Base-by-base conservation (phyloP, 2,113 vertebrate genomes). In the Catharus fuscescens region DNA sequence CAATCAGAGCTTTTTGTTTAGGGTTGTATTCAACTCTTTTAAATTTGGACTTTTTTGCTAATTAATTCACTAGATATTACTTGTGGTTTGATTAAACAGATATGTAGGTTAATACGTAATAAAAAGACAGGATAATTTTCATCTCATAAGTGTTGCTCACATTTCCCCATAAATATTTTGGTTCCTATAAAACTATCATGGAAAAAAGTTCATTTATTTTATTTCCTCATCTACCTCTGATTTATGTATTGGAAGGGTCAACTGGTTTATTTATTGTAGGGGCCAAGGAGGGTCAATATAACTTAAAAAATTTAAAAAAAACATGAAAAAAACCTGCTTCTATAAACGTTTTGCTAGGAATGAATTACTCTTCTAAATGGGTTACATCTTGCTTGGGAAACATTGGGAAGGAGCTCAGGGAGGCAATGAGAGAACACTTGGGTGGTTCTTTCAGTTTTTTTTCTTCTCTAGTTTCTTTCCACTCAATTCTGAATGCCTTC, bases 61-160 rank as follows among this genome's bases (percentile, higher is more conserved):
- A 45, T 73, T 85, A 80, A 72, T 77, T 83, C 42, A 73, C 25
- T 65, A 40, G 14, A 19, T 70, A 74, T 32, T 80, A 28, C 26
- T 56, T 74, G 26, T 18, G 7, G 8, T 64, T 93, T 79, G 16
- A 84, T 70, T 59, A 57, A 60, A 66, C 32, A 13, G 15, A 74
- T 5, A 4, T 32, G 31, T 14, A 70, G 14, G 18, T 53, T 61
- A 50, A 45, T 14, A 69, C 5, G 10, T 0, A 2, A 29, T 26
- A 70, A 80, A 80, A 69, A 19, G 10, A 69, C 4, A 48, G 45
- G 34, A 70, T 57, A 50, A 45, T 31, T 57, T 60, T 72, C 8
- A 71, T 56, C 24, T 40, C 20, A 2, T 21, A 67, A 38, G 8
- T 0, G 0, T 67, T 76, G 31, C 28, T 47, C 7, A n/a, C 3